Evolutionary conservation across 2,113 vertebrate species (phyloP).

Genomic region (Menura novaehollandiae): DNA sequence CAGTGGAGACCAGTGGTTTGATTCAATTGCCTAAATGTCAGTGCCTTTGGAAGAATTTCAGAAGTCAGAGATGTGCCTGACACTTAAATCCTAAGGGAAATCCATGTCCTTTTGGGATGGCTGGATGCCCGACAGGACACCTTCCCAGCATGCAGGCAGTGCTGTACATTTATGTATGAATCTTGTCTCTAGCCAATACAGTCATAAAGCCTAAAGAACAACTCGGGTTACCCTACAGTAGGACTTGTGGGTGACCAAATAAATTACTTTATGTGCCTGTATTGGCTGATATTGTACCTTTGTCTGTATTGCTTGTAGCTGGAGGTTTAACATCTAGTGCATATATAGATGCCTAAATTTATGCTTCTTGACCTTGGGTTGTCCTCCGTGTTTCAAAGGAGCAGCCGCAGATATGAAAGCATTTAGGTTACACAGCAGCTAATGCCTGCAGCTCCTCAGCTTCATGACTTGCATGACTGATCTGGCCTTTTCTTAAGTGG

Average conservation of each 20-base stretch:
- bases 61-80: not conserved
- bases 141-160: not conserved
- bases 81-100: not conserved
- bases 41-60: not conserved
- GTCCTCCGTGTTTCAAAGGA: not conserved
- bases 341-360: not conserved
- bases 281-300: not conserved
- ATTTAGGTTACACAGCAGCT: not conserved
- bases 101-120: not conserved
- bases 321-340: not conserved
- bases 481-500: not conserved
- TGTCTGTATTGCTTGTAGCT: not conserved
- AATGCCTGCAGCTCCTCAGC: not conserved
- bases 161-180: not conserved
- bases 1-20: not conserved
- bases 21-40: not conserved
- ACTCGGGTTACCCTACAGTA: not conserved
- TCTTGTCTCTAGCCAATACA: not conserved
- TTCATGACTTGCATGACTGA: not conserved
- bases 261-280: not conserved
- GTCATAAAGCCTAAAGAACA: not conserved
- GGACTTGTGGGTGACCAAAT: not conserved
- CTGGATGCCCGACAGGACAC: not conserved
- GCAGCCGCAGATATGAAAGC: not conserved
- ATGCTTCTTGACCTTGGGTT: not conserved